phyloP scores from a whole-genome alignment of 1,140 invertebrate genomes.

The Neodiprion pinetum region DNA sequence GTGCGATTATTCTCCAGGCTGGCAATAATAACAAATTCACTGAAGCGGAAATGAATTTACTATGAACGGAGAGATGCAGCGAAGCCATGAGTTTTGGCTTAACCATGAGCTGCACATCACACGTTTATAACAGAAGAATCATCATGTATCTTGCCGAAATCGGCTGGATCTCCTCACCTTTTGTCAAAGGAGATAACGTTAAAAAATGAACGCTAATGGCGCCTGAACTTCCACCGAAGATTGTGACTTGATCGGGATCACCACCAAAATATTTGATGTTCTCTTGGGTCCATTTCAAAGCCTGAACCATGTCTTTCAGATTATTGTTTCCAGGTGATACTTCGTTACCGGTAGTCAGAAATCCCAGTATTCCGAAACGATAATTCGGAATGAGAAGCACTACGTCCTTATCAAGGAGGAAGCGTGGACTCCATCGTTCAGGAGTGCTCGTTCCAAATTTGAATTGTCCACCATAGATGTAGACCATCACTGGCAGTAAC shows the following conservation, averaged over 20 bases:
- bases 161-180: background rate
- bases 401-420: background rate
- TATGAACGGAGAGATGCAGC: background rate
- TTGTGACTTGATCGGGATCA: background rate
- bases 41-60: background rate
- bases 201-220: background rate
- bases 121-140: too few relatives aligned
- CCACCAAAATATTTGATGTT: background rate
- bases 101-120: too few relatives aligned
- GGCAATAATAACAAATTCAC: background rate
- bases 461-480: background rate
- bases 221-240: background rate
- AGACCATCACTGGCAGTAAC: background rate
- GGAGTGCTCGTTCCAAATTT: background rate
- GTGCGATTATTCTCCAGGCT: background rate
- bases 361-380: background rate
- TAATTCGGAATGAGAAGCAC: background rate
- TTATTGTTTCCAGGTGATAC: background rate
- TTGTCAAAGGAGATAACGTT: background rate
- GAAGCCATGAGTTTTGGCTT: too few relatives aligned
- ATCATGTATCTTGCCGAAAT: too few relatives aligned
- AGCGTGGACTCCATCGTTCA: background rate
- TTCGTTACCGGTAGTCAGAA: background rate
- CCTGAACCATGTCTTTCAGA: background rate
- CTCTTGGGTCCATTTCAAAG: background rate